Base-by-base conservation (phyloP, 2,113 vertebrate genomes). In the Anoplopoma fimbria region DNA sequence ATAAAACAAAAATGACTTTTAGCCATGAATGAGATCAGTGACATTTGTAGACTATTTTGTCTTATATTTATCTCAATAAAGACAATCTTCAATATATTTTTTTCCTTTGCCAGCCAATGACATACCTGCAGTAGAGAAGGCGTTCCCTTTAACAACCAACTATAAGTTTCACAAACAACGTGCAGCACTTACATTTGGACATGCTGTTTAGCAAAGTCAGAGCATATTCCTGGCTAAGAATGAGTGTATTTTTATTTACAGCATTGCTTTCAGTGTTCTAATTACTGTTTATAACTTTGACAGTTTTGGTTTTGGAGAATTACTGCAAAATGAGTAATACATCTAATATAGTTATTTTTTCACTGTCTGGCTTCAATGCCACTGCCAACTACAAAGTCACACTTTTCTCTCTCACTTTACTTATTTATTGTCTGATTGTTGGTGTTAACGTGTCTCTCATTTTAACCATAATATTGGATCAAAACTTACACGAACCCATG, bases 401-500 rank as follows among this genome's bases (percentile, higher is more conserved):
- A 17, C 15, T 60, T 60, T 60, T 31, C 27, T 60, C 58, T 60
- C 58, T 60, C 3, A 60, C 29, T 60, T 31, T 60, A 15, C 0
- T 60, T 19, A 33, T 15, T 33, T 60, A 60, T 60, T 60, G 58
- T 33, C 58, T 60, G 8, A 60, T 60, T 19, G 29, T 60, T 6
- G 14, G 15, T 7, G 58, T 60, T 19, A 60, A 60, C 29, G 17
- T 31, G 58, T 17, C 15, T 60, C 58, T 60, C 15, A 60, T 60
- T 60, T 60, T 60, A 60, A 63, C 61, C 5, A 63, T 63, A 36
- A 36, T 63, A 23, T 63, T 75, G 21, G 64, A 82, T 42, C 21
- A 42, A 45, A 69, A 76, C 9, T 17, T 82, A 5, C 73, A 82
- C 64, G 73, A 76, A 63, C 73, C 73, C 7, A 82, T 82, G 80